These are phyloP conservation scores for Leptura quadrifasciata DNA, from an alignment of 2,888 invertebrate genomes.

Conservation along the genomic window DNA sequence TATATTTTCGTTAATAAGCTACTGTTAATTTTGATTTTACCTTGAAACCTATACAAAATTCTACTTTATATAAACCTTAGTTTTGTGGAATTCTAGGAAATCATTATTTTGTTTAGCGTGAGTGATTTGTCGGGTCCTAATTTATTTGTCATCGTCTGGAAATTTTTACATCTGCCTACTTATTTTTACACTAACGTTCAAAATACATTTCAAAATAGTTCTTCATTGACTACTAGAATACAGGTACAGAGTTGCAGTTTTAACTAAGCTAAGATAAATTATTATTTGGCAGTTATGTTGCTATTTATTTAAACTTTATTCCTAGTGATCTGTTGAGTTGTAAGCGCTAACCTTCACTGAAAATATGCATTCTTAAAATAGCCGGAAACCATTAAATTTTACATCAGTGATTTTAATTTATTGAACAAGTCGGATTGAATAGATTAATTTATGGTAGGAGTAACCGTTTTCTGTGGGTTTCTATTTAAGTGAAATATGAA, in stretches of 20 bases:
- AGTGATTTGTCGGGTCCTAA: background rate
- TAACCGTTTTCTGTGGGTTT: background rate
- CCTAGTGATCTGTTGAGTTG: conserved; percentile 28
- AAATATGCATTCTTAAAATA: conserved; percentile 35
- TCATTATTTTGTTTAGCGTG: background rate
- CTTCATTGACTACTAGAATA: background rate
- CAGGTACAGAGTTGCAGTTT: background rate
- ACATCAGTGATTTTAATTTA: conserved; percentile 16
- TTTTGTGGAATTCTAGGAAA: background rate
- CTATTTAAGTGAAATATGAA: conserved; percentile 1
- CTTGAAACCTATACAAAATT: no score
- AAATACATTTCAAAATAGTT: conserved; percentile 1
- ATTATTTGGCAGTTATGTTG: background rate
- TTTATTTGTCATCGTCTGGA: conserved; percentile 30
- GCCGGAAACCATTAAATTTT: conserved; percentile 21
- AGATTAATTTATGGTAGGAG: background rate
- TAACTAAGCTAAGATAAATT: background rate
- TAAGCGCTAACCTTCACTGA: conserved; percentile 30
- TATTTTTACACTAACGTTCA: conserved; percentile 8
- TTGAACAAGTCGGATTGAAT: background rate
- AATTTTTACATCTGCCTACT: conserved; percentile 15
- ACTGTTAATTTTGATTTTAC: no score
- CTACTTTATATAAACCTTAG: no score
- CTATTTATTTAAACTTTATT: conserved; percentile 35
- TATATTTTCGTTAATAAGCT: no score